Conservation (phyloP, 2,113 vertebrate species). For the Chionis minor region DNA sequence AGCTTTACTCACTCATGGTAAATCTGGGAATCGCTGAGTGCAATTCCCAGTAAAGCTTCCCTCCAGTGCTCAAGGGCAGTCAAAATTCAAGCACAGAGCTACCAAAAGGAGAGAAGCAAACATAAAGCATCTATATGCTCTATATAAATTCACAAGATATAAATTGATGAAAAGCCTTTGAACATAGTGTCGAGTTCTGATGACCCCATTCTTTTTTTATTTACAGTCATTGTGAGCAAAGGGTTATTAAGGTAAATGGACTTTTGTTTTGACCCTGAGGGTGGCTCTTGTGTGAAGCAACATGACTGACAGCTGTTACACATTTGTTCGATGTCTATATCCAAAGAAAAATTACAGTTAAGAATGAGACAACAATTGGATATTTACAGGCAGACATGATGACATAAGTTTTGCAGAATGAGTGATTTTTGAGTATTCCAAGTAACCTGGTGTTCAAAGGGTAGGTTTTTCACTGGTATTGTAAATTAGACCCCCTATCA, state of each 20-base stretch:
- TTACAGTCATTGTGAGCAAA: background rate
- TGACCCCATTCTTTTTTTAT: constrained; percentile 29
- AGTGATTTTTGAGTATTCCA: constrained; percentile 4
- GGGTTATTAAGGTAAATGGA: constrained; percentile 41
- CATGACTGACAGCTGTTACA: background rate
- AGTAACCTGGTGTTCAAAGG: background rate
- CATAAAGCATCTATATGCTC: background rate
- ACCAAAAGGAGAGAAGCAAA: background rate
- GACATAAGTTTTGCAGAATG: background rate
- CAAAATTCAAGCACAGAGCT: background rate
- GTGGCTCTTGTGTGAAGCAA: constrained; percentile 1
- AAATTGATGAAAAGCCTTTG: constrained; percentile 4
- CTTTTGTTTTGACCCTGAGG: constrained; percentile 34
- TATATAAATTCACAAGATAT: background rate
- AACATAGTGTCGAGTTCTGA: background rate
- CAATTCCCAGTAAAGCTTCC: background rate
- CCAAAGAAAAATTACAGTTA: background rate
- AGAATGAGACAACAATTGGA: background rate
- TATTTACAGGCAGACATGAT: background rate
- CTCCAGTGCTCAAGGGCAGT: background rate
- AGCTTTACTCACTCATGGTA: background rate
- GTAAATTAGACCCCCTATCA: constrained; percentile 6
- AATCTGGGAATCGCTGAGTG: background rate
- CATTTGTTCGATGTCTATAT: background rate
- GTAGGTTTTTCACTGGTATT: background rate